Evolutionary conservation across 1,140 invertebrate species (phyloP), one percentile per base, ranked within the genome.

Genomic region (Trichonephila inaurata): DNA sequence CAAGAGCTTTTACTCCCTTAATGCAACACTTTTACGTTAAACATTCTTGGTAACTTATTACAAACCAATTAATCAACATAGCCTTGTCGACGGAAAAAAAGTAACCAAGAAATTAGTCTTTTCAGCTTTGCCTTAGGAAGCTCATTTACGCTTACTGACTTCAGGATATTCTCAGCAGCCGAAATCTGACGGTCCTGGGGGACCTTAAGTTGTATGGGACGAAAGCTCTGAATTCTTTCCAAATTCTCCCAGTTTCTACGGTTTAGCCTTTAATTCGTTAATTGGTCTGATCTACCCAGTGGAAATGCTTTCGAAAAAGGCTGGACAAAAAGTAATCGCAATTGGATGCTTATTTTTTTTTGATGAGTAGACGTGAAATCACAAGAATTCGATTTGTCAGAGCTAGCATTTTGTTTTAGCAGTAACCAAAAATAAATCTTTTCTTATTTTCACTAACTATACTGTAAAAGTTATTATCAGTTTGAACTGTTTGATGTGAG

Each of bases 221-320:
- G 16, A 18, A 33, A 33, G 28, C 72, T 33, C 14, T 2, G 33
- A 33, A 40, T 77, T 77, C 72, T 77, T 77, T 40, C 72, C 33
- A 69, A 69, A 69, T 69, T 82, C 44, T 28, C 77, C 28, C 19
- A 40, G 77, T 77, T 77, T 77, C 28, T 33, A 33, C 77, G 51
- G n/a, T 83, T 83, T 58, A 19, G 21, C 82, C 44, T 83, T 58
- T 58, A 58, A 83, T 28, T 51, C 82, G 33, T 60, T 83, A 83
- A 83, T 83, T 83, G 82, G 10, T 60, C 82, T 83, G 40, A 60
- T 60, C 82, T 58, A 44, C 8, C 0, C 82, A 83, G 16, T 83
- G 8, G 28, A 40, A 77, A 77, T 77, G 18, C 33, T 77, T 4
- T 77, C 28, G 66, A 69, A 69, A 69, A 51, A 51, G 33, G 28